Percentiles rank a stretch among this genome's conserved stretches.
Evolutionary conservation across 2,888 invertebrate species (phyloP).

Genomic region (Cremastobaeus sp.): DNA sequence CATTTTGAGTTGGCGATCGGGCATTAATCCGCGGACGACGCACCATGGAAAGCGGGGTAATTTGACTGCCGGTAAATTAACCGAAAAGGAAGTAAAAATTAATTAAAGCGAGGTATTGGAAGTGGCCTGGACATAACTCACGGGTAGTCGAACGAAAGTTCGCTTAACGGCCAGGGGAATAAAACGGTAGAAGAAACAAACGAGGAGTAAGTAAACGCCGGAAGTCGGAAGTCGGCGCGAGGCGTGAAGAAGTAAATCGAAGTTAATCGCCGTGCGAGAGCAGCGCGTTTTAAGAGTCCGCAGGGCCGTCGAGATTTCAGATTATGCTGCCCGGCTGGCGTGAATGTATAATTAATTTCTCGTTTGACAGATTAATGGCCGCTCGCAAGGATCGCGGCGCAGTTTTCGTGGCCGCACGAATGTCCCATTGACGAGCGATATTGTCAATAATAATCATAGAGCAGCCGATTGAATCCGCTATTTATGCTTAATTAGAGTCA

Average conservation of each 20-base stretch:
- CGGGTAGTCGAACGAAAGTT: conserved; percentile 25
- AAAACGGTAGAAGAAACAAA: conserved; percentile 24
- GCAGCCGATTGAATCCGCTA: neutral
- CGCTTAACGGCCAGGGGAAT: conserved; percentile 3
- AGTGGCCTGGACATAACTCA: conserved; percentile 4
- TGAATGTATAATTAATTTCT: conserved; percentile 70
- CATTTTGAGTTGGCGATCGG: too few relatives aligned
- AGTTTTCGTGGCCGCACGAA: conserved; percentile 23
- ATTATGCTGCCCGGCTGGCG: conserved; percentile 54
- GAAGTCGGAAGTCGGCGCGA: conserved; percentile 52
- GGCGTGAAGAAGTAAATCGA: conserved; percentile 58
- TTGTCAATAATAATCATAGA: conserved; percentile 4
- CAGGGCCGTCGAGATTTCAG: conserved; percentile 51
- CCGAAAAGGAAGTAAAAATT: conserved; percentile 18
- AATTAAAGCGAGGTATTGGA: conserved; percentile 18
- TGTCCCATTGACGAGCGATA: neutral
- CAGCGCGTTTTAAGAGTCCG: conserved; percentile 50
- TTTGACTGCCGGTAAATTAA: neutral
- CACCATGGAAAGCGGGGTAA: neutral
- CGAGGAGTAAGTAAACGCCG: conserved; percentile 52
- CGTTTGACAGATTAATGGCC: conserved; percentile 69
- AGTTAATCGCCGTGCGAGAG: conserved; percentile 58
- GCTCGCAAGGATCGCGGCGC: conserved; percentile 52
- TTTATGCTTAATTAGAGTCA: neutral
- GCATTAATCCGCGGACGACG: too few relatives aligned